These are phyloP conservation scores for Tyrophagus putrescentiae DNA, from an alignment of 1,140 invertebrate genomes.

Conservation along the genomic window DNA sequence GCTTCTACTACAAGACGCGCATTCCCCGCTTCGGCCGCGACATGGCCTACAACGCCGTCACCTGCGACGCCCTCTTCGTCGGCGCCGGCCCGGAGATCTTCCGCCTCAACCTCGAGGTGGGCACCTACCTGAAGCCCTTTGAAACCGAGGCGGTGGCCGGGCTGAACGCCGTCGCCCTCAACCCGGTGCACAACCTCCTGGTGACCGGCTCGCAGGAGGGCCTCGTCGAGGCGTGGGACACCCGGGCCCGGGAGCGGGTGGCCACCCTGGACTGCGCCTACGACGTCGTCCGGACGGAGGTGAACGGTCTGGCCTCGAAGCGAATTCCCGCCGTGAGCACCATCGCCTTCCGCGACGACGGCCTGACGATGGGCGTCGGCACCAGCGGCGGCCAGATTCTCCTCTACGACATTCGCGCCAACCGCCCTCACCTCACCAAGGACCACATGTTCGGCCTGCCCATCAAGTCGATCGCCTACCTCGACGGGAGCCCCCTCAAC, in stretches of 20 bases:
- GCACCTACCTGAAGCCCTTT: constrained; percentile 75
- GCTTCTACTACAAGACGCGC: constrained; percentile 71
- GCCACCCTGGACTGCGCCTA: constrained; percentile 71
- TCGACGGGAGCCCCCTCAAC: constrained; percentile 51
- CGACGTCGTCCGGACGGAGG: constrained; percentile 45
- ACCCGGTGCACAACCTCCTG: constrained; percentile 72
- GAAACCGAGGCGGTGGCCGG: constrained; percentile 52
- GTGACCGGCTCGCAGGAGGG: constrained; percentile 78
- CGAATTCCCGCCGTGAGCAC: constrained; percentile 60
- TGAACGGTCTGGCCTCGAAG: constrained; percentile 40
- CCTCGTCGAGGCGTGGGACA: constrained; percentile 90
- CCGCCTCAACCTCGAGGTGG: constrained; percentile 84
- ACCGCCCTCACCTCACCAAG: constrained; percentile 72
- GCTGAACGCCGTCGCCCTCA: constrained; percentile 75
- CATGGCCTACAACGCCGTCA: constrained; percentile 71
- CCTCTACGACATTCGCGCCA: constrained; percentile 83
- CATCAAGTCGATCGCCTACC: constrained; percentile 77
- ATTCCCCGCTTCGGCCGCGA: constrained; percentile 92
- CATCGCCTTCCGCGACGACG: constrained; percentile 65
- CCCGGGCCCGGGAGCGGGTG: constrained; percentile 54
- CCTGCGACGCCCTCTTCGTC: constrained; percentile 81
- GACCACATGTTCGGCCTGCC: constrained; percentile 88
- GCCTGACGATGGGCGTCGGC: constrained; percentile 71
- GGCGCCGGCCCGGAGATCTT: constrained; percentile 85
- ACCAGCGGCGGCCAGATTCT: constrained; percentile 75